A percentile compares a stretch with the other conserved stretches of the same genome.
Conservation (phyloP, 1,140 invertebrate species). For the Listronotus oregonensis region DNA sequence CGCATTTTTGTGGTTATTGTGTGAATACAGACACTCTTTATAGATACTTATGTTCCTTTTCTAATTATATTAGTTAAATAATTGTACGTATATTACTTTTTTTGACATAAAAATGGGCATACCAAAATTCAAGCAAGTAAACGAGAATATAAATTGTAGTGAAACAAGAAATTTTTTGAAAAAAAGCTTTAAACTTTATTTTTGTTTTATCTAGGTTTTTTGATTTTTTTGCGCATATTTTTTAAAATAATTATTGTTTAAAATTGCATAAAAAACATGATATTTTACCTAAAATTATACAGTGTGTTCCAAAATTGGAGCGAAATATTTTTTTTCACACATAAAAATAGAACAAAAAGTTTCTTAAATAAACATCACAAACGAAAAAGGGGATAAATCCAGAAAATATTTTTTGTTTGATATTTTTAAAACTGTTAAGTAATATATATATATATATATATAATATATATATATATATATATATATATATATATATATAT, state of each 20-base stretch:
- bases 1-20: slow-evolving; percentile 15
- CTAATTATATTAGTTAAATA: slow-evolving; percentile 17
- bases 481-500: slow-evolving; percentile 12
- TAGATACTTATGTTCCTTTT: slow-evolving; percentile 31
- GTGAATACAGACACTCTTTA: slow-evolving; percentile 16
- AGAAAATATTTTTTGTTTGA: too few species aligned
- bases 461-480: slow-evolving; percentile 10
- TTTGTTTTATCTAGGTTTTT: neutral
- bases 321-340: too few species aligned
- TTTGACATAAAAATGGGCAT: neutral
- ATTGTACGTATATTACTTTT: slow-evolving; percentile 24
- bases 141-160: neutral
- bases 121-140: too few species aligned
- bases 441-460: neutral
- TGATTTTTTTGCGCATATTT: neutral
- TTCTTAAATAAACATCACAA: too few species aligned
- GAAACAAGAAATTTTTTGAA: neutral
- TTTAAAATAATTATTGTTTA: neutral
- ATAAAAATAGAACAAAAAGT: too few species aligned
- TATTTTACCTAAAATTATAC: too few species aligned
- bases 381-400: too few species aligned
- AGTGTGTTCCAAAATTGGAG: too few species aligned
- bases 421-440: too few species aligned
- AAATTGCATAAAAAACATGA: too few species aligned
- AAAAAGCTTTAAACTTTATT: neutral